Percentiles rank a stretch among this genome's conserved stretches.
Evolutionary conservation across 2,113 vertebrate genomes (phyloP).

Genomic region (Junco hyemalis): DNA sequence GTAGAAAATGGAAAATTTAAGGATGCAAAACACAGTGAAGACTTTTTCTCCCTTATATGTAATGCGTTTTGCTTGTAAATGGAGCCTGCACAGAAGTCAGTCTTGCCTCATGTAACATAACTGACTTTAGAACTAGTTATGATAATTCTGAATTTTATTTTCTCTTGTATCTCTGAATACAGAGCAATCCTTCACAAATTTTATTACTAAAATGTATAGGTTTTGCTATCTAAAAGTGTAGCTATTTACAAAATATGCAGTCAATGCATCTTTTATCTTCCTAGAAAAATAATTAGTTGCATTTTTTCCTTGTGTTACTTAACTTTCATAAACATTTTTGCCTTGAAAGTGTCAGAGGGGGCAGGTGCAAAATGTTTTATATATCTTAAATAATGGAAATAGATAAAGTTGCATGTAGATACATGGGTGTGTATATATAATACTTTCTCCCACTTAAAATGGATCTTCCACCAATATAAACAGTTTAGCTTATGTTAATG

Average conservation of each 20-base stretch:
- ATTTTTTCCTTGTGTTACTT: background rate
- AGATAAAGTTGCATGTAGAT: background rate
- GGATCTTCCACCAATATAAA: background rate
- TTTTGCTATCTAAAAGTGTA: background rate
- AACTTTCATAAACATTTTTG: background rate
- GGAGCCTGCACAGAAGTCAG: background rate
- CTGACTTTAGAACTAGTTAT: background rate
- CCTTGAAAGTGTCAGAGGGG: background rate
- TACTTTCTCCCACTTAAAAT: background rate
- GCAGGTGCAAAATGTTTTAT: background rate
- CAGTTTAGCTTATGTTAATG: background rate
- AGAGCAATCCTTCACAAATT: background rate
- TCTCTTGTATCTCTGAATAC: background rate
- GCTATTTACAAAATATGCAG: background rate
- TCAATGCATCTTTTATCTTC: background rate
- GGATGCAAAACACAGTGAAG: background rate
- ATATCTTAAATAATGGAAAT: background rate
- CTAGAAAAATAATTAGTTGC: background rate
- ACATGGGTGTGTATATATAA: background rate
- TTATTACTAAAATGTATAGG: background rate
- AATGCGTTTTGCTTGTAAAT: background rate
- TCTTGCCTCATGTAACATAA: background rate
- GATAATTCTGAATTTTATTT: background rate
- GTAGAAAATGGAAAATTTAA: background rate
- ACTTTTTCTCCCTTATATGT: accelerated